Evolutionary conservation across 2,113 vertebrate species (phyloP), one percentile per base, ranked within the genome.

Genomic region (Hemiscyllium ocellatum): DNA sequence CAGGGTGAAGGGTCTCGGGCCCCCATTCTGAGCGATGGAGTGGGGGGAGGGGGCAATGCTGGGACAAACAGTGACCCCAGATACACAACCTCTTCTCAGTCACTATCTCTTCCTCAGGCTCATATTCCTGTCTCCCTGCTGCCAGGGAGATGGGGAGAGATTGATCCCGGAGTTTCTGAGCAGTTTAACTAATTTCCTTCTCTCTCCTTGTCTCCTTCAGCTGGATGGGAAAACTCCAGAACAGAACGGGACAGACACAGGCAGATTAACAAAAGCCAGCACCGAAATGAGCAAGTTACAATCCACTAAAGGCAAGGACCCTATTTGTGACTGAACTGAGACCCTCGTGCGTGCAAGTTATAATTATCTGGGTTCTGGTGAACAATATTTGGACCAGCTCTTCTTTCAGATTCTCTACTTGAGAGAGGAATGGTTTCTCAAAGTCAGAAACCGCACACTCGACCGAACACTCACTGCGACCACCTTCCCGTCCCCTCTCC

Each of bases 261-360:
- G 96, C 96, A 97, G 96, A 96, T 78, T 96, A 72, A 97, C 97
- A 3, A 96, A 96, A 96, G 96, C 96, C 0, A 95, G 96, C 19
- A 8, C 97, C 61, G 4, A 97, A 12, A 97, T 98, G 97, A 98
- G 98, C 8, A 97, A 97, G 56, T 97, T 97, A 95, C 97, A 97
- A 93, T 96, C 96, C 0, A 96, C 96, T 7, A 76, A 97, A 97
- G 98, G 98, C 98, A 97, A 96, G 97, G 56, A 56, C 56, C 56
- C 56, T 56, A 56, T 56, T 8, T 1, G 66, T 56, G 56, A 56
- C 56, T 5, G n/a, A 76, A n/a, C 56, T 66, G 37, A n/a, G 3
- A 42, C 42, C 17, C 6, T 42, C 29, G 12, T 52, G 7, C 0
- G 22, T 4, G 12, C 3, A 86, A 8, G 19, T 19, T 33, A 33